Evolutionary conservation across 2,113 vertebrate genomes (phyloP).

Genomic region (Amblyornis subalaris): DNA sequence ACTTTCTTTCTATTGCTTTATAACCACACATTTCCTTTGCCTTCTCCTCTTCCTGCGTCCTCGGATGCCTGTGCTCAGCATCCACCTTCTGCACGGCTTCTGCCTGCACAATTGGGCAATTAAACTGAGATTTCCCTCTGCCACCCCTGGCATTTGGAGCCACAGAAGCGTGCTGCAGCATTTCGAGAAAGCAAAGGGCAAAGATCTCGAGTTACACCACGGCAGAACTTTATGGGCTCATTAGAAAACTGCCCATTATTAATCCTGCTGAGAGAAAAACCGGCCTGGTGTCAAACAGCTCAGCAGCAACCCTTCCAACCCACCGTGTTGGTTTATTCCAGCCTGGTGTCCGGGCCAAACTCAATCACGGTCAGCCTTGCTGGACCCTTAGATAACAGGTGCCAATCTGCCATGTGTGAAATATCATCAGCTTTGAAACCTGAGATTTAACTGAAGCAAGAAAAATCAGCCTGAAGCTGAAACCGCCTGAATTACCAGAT

Average conservation of each 20-base stretch:
- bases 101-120: not conserved
- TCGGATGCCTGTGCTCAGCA: not conserved
- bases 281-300: not conserved
- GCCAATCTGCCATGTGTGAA: not conserved
- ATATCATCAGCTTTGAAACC: not conserved
- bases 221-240: not conserved
- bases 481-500: not conserved
- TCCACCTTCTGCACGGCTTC: not conserved
- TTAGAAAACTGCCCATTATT: not conserved
- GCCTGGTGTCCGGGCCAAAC: rapidly evolving
- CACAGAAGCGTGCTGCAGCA: not conserved
- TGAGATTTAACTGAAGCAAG: not conserved
- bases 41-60: not conserved
- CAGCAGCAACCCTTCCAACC: not conserved
- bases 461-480: conserved; percentile 6
- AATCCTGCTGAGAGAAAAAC: not conserved
- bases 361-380: not conserved
- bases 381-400: not conserved
- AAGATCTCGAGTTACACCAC: not conserved
- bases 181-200: not conserved
- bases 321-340: not conserved
- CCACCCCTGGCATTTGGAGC: not conserved
- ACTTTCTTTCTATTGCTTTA: not conserved
- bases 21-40: not conserved
- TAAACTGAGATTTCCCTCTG: not conserved